Percentiles rank a stretch among this genome's conserved stretches.
phyloP scores from a whole-genome alignment of 2,888 invertebrate species.

The Fragum fragum region DNA sequence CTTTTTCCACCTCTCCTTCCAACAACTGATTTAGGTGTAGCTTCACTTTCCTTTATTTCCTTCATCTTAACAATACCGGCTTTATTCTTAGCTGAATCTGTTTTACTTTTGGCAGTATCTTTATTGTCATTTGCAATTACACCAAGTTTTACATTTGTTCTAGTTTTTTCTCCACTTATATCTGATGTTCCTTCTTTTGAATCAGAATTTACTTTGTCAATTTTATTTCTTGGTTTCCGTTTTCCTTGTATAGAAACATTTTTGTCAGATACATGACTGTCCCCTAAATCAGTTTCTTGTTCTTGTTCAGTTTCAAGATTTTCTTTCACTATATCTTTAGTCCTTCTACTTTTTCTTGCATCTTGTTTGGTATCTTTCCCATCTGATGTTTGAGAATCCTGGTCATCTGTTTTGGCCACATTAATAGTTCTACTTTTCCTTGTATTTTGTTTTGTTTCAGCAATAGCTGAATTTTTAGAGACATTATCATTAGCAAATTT shows the following conservation, averaged over 20 bases:
- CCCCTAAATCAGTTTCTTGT: neutral
- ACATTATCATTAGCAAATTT: no score
- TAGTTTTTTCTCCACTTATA: neutral
- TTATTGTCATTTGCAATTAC: neutral
- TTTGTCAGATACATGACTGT: neutral
- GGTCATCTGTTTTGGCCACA: no score
- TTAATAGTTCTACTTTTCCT: no score
- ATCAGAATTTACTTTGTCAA: neutral
- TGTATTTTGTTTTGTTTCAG: no score
- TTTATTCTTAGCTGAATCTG: no score
- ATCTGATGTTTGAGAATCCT: no score
- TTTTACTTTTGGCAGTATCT: neutral
- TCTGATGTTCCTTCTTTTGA: neutral
- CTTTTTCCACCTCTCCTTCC: slow-evolving; percentile 37
- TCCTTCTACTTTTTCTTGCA: slow-evolving; percentile 8
- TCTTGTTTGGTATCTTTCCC: neutral
- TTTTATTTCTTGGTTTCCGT: neutral
- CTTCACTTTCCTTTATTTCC: neutral
- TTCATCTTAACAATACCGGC: no score
- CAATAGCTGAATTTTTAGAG: no score
- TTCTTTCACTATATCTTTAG: neutral
- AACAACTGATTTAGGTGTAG: neutral
- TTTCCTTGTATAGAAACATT: neutral
- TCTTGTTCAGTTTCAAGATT: neutral
- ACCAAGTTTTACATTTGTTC: neutral